Evolutionary conservation across 2,888 invertebrate species (phyloP), one percentile per base, ranked within the genome.

Genomic region (Ischnus inquisitorius): DNA sequence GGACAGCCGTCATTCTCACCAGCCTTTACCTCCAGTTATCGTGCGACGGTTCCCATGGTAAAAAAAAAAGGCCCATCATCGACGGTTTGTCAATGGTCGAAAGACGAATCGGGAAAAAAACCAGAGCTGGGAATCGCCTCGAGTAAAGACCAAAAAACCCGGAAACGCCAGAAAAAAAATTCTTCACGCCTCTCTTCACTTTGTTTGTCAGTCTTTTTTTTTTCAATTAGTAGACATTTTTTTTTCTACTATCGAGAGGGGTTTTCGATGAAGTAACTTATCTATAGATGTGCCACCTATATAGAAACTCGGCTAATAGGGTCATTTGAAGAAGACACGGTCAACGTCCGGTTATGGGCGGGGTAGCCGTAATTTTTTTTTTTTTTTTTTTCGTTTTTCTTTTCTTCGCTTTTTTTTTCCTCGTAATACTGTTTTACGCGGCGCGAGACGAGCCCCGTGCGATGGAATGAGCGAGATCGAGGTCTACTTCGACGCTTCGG

Each of bases 321-420:
- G 83, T 87, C 83, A 87, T 87, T n/a, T 71, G 84, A 77, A 60
- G 82, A 76, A 78, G 72, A 86, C 85, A 84, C 87, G 84, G 84
- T 83, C 83, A 82, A 69, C 83, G 74, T 83, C 86, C 86, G 79
- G 81, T 86, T 86, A 87, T 82, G 86, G 86, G 82, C 76, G 86
- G 78, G 28, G 48, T 76, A 46, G 34, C 22, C 14, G 28, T 25
- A 10, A 10, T 54, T 54, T 54, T 19, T 62, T 39, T 54, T 74
- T 77, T 75, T 71, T 39, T 19, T 25, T 60, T 64, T 22, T 34
- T 28, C 34, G n/a, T 25, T 54, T 22, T 8, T 80, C 19, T 1
- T 10, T n/a, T 68, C 57, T 62, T 6, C 43, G 22, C 57, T 25
- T 41, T 54, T 57, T 71, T 54, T 54, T 34, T 51, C 39, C 39